These are phyloP conservation scores for Netelia inedita DNA, from an alignment of 2,888 invertebrate species.

Conservation along the genomic window DNA sequence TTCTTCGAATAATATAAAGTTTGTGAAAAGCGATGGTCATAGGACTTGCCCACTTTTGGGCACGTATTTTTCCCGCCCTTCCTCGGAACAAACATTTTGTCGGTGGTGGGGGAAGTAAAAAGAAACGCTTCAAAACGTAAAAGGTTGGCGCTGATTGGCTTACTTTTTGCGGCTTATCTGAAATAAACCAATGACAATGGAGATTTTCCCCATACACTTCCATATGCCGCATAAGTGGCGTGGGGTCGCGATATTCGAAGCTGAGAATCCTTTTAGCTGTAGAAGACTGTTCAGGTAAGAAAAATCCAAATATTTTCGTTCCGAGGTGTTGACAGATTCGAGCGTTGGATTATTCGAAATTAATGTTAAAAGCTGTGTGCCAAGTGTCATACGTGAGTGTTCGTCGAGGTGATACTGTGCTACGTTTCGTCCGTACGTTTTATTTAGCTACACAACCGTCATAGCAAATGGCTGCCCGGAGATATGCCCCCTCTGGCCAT, in stretches of 20 bases:
- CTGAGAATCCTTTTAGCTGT: slow-evolving; percentile 87
- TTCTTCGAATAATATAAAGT: background rate
- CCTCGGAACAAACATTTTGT: slow-evolving; percentile 73
- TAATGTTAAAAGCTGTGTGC: slow-evolving; percentile 59
- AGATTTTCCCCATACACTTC: slow-evolving; percentile 85
- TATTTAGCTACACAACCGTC: slow-evolving; percentile 80
- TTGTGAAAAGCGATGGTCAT: background rate
- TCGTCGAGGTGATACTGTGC: slow-evolving; percentile 75
- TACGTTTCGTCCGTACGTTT: slow-evolving; percentile 78
- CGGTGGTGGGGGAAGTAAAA: slow-evolving; percentile 82
- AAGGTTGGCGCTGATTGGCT: slow-evolving; percentile 86
- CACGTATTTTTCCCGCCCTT: slow-evolving; percentile 80
- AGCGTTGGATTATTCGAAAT: slow-evolving; percentile 62
- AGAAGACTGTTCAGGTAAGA: slow-evolving; percentile 87
- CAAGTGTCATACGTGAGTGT: slow-evolving; percentile 73
- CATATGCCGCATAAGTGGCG: slow-evolving; percentile 88
- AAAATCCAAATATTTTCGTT: slow-evolving; percentile 86
- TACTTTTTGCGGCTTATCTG: slow-evolving; percentile 87
- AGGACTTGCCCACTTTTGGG: background rate
- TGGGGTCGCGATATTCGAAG: slow-evolving; percentile 88
- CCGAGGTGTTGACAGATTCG: slow-evolving; percentile 86
- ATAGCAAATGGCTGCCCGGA: slow-evolving; percentile 82
- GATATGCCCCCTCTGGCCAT: slow-evolving; percentile 73
- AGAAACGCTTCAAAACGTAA: slow-evolving; percentile 87
- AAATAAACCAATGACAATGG: slow-evolving; percentile 86